Evolutionary conservation across 2,113 vertebrate genomes (phyloP).

Genomic region (Tachycineta bicolor): DNA sequence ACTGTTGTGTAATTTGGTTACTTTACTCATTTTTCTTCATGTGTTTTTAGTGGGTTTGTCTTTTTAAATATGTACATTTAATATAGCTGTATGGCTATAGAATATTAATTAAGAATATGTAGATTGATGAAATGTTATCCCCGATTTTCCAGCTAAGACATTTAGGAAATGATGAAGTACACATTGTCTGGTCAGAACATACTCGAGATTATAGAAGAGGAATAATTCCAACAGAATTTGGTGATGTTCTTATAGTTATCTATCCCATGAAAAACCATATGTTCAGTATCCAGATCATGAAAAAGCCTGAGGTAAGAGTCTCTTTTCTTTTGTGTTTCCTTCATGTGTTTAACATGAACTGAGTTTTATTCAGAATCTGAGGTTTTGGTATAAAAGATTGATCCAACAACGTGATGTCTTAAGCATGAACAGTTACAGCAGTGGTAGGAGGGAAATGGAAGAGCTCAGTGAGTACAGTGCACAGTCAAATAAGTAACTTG

Average conservation of each 20-base stretch:
- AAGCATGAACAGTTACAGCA: neutral
- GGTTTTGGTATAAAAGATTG: neutral
- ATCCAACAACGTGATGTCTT: neutral
- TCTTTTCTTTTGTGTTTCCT: neutral
- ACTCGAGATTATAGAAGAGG: constrained; percentile 95
- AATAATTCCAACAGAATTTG: constrained; percentile 98
- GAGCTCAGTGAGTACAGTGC: neutral
- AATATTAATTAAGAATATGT: neutral
- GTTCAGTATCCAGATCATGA: constrained; percentile 98
- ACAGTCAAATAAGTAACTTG: neutral
- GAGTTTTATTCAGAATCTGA: neutral
- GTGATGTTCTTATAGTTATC: constrained; percentile 96
- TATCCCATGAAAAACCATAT: constrained; percentile 99
- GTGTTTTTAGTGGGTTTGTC: neutral
- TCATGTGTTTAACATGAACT: neutral
- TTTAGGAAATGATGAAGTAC: constrained; percentile 98
- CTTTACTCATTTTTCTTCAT: neutral
- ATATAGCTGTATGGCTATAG: neutral
- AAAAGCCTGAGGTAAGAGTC: constrained; percentile 91
- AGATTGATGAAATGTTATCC: constrained; percentile 13
- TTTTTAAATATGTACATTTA: neutral
- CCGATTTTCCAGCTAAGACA: constrained; percentile 87
- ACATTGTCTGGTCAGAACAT: constrained; percentile 99
- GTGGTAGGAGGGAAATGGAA: neutral
- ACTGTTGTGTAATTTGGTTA: neutral